A percentile compares a stretch with the other conserved stretches of the same genome.
These are phyloP conservation scores for Brevimyrus niger DNA, from an alignment of 2,113 vertebrate species.

Conservation along the genomic window DNA sequence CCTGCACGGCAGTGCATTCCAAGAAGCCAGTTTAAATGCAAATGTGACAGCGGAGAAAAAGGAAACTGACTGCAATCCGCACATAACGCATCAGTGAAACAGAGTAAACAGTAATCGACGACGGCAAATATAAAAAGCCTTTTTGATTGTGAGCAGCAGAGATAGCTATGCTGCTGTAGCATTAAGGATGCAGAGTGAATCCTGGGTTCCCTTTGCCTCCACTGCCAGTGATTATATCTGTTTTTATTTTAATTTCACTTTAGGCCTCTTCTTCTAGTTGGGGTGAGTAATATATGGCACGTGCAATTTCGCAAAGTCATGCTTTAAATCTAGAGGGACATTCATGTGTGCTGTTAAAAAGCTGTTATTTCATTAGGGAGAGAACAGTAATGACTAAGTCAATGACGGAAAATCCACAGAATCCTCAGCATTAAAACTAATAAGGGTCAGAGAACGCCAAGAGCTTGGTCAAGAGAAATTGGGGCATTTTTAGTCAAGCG, in stretches of 20 bases:
- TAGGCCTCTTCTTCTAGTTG: background rate
- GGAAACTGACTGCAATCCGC: slow-evolving; percentile 2
- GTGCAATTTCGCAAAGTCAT: slow-evolving; percentile 26
- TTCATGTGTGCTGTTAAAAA: slow-evolving; percentile 29
- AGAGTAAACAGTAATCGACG: slow-evolving; percentile 2
- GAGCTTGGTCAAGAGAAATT: slow-evolving; percentile 28
- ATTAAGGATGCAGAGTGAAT: background rate
- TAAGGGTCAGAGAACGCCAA: slow-evolving; percentile 36
- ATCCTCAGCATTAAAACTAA: slow-evolving; percentile 32
- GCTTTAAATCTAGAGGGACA: slow-evolving; percentile 22
- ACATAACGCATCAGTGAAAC: background rate
- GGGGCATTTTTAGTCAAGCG: slow-evolving; percentile 31
- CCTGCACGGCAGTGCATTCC: background rate
- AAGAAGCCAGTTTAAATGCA: slow-evolving; percentile 14
- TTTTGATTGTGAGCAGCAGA: slow-evolving; percentile 7
- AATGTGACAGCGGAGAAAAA: background rate
- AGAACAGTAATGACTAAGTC: slow-evolving; percentile 23
- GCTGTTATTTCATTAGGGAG: slow-evolving; percentile 32
- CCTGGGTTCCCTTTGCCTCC: background rate
- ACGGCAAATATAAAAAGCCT: slow-evolving; percentile 5
- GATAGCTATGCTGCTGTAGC: background rate
- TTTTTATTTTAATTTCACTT: slow-evolving; percentile 14
- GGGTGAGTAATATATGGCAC: slow-evolving; percentile 28
- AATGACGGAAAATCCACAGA: slow-evolving; percentile 41
- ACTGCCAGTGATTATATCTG: background rate